These are phyloP conservation scores for Varroa destructor DNA, from an alignment of 1,140 invertebrate species.

Conservation along the genomic window DNA sequence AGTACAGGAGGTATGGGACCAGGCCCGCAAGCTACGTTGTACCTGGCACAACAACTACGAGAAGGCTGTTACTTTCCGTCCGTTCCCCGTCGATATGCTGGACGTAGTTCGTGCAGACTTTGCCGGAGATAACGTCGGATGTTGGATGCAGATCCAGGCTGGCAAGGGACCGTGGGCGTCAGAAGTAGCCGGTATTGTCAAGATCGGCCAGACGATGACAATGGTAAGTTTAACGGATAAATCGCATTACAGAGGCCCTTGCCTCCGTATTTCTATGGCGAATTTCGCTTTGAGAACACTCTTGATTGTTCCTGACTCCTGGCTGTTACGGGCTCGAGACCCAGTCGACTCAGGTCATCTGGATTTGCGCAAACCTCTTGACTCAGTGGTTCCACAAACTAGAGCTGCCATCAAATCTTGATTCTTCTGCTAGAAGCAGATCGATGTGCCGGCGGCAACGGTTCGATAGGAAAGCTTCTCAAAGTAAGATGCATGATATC, in stretches of 20 bases:
- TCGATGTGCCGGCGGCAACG: no score
- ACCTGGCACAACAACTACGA: slow-evolving; percentile 93
- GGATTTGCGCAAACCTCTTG: no score
- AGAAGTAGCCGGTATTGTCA: slow-evolving; percentile 82
- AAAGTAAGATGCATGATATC: no score
- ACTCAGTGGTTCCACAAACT: no score
- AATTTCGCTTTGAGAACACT: no score
- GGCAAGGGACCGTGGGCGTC: slow-evolving; percentile 87
- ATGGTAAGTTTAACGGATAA: slow-evolving; percentile 45
- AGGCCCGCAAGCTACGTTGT: slow-evolving; percentile 74
- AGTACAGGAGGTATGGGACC: slow-evolving; percentile 91
- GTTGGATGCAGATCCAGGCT: slow-evolving; percentile 47
- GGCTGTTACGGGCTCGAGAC: no score
- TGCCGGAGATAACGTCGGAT: slow-evolving; percentile 84
- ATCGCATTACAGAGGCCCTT: background rate
- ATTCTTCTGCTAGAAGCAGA: no score
- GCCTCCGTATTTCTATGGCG: no score
- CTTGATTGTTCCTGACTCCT: no score
- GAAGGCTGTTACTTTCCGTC: slow-evolving; percentile 82
- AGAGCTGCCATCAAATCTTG: no score
- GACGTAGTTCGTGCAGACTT: slow-evolving; percentile 84
- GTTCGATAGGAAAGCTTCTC: no score
- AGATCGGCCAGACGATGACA: slow-evolving; percentile 89
- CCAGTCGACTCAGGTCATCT: no score
- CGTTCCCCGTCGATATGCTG: slow-evolving; percentile 87